Base-by-base conservation (phyloP, 2,797 vertebrate species). In the Pseudomugil gertrudae region DNA sequence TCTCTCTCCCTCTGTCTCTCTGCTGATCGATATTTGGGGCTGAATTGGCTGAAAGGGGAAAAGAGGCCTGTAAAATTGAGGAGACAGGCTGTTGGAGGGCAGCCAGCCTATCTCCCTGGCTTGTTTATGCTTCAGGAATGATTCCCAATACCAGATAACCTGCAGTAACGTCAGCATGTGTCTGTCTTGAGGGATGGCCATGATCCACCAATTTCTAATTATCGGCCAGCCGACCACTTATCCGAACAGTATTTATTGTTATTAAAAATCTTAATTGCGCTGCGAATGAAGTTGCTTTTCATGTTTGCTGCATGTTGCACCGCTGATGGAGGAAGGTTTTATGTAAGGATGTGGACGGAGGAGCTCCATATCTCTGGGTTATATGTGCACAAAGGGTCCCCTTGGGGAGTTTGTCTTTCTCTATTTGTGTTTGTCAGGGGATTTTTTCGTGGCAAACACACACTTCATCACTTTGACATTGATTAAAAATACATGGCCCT, bases 111-210 rank as follows among this genome's bases (percentile, higher is more conserved):
- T 90, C 87, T 86, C 83, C 79, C 80, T 73, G 86, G 78, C 90
- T 92, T 92, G 91, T 93, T 93, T 92, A 91, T 91, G 91, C 91
- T 90, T 84, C 87, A 88, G 87, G 89, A 92, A 92, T 92, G 90
- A 91, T 92, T 92, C 90, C 89, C 89, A 79, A 92, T 91, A 92
- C 79, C 85, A 89, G 90, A 91, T 90, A 91, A 91, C 87, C 91
- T 86, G 87, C 82, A 85, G 81, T 80, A 84, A 76, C 87, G 88
- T 89, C 89, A 90, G 89, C 87, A 90, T 90, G 85, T 89, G 88
- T 91, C 87, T 72, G 79, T 87, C 85, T 88, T 88, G 87, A 89
- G 86, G 87, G 85, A 90, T 89, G 86, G 74, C 84, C 79, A 66
- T 38, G 79, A 88, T 84, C 80, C 72, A 69, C 85, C 84, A 78